Percentiles rank a stretch among this genome's conserved stretches.
These are phyloP conservation scores for Fregata magnificens DNA, from an alignment of 2,113 vertebrate genomes.

Conservation along the genomic window DNA sequence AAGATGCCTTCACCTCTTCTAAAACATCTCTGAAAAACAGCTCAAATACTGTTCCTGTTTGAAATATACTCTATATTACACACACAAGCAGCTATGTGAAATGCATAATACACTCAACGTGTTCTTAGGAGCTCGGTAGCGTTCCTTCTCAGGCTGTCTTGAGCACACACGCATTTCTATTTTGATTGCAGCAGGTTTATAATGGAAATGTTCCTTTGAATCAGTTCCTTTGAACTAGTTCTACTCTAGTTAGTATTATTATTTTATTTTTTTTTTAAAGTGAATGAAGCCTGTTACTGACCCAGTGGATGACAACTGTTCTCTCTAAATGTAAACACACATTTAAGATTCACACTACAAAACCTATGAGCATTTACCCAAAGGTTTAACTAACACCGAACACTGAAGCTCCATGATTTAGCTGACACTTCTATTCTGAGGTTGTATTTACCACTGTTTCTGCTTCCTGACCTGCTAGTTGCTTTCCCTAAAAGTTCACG, in stretches of 20 bases:
- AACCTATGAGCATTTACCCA: neutral
- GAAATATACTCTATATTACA: neutral
- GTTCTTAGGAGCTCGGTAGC: neutral
- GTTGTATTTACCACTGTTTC: neutral
- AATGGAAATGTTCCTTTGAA: neutral
- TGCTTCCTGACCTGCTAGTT: neutral
- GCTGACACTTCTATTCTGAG: neutral
- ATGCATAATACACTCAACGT: accelerated
- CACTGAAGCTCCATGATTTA: accelerated
- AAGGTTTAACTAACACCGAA: neutral
- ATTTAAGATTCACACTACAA: neutral
- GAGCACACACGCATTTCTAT: neutral
- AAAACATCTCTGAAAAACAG: neutral
- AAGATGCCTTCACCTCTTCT: neutral
- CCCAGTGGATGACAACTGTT: neutral
- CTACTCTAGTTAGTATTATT: neutral
- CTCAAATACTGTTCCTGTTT: neutral
- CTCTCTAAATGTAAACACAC: neutral
- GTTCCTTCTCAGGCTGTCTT: neutral
- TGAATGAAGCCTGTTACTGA: neutral
- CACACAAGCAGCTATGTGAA: neutral
- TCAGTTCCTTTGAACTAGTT: neutral
- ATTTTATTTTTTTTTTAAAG: neutral
- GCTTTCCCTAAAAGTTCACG: neutral
- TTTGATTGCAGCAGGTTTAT: neutral